Percentiles rank a stretch among this genome's conserved stretches.
phyloP scores from a whole-genome alignment of 1,140 invertebrate genomes.

The Meteorus sp. region DNA sequence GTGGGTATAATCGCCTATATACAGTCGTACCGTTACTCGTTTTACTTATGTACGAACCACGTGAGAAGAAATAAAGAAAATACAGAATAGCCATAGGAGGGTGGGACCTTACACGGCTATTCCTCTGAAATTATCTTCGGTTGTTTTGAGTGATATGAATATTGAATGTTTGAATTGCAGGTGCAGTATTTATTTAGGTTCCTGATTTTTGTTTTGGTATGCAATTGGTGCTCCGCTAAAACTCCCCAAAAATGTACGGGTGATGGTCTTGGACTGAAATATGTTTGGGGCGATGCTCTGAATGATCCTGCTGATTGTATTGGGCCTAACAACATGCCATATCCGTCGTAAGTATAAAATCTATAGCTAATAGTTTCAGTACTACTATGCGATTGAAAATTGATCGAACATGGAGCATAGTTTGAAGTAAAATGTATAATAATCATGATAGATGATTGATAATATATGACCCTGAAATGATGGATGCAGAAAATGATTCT shows the following conservation, averaged over 20 bases:
- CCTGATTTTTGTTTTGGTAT: conserved; percentile 36
- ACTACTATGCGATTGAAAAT: too few relatives aligned
- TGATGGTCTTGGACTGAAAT: conserved; percentile 68
- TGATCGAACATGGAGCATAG: too few relatives aligned
- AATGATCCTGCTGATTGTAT: conserved; percentile 73
- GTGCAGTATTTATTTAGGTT: conserved; percentile 44
- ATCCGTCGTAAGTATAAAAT: conserved; percentile 72
- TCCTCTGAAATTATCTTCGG: too few relatives aligned
- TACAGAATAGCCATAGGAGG: background rate
- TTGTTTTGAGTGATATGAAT: background rate
- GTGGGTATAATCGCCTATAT: conserved; percentile 13
- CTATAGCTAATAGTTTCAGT: conserved; percentile 1
- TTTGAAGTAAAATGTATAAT: too few relatives aligned
- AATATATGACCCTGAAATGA: too few relatives aligned
- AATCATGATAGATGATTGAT: too few relatives aligned
- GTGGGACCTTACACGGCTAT: too few relatives aligned
- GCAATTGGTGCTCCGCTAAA: conserved; percentile 27
- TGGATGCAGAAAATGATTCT: too few relatives aligned
- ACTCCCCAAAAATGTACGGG: conserved; percentile 61
- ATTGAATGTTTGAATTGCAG: conserved; percentile 34
- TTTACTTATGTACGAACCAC: conserved; percentile 21
- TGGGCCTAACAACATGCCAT: conserved; percentile 77
- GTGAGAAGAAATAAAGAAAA: background rate
- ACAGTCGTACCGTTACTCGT: conserved; percentile 29
- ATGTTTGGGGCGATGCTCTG: conserved; percentile 83